Evolutionary conservation across 2,113 vertebrate genomes (phyloP), one percentile per base, ranked within the genome.

Genomic region (Eleginops maclovinus): DNA sequence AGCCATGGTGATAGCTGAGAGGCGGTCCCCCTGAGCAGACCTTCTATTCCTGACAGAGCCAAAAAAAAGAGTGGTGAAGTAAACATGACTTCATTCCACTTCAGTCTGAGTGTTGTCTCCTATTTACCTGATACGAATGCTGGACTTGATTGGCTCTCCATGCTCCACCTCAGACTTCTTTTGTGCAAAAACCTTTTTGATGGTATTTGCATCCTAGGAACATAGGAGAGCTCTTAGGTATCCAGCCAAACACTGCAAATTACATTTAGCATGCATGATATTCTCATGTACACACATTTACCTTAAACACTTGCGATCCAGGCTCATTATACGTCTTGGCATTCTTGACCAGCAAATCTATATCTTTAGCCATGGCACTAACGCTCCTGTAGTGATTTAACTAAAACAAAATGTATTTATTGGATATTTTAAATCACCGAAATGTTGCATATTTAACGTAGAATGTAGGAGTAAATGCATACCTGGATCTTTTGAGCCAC

Each of bases 241-340:
- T 54, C 44, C 5, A 16, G 9, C 44, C 5, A 63, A 67, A 53
- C 8, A 28, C 13, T 49, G 31, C 7, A 9, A 11, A 61, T 19
- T 15, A 11, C 3, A 21, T 46, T 17, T 3, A 9, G 0, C 4
- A 14, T 19, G 19, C 0, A 22, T 60, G 4, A 16, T 10, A 28
- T 17, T 55, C 19, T 75, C 22, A 17, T 3, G 9, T 3, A 13
- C 49, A 41, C 24, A 68, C 92, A n/a, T n/a, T 90, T 83, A 99
- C 98, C 97, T 99, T 99, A 84, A 99, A 99, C 21, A 99, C 98
- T 92, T 99, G 98, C 24, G 98, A 99, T 76, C 98, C 98, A 61
- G 98, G 98, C 66, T 99, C 98, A 80, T 99, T 99, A 73, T 99
- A 99, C 3, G 96, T 98, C 95, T 98, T 99, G 87, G 98, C 98